A percentile compares a stretch with the other conserved stretches of the same genome.
phyloP scores from a whole-genome alignment of 2,888 invertebrate genomes.

The Drosophila helvetica region DNA sequence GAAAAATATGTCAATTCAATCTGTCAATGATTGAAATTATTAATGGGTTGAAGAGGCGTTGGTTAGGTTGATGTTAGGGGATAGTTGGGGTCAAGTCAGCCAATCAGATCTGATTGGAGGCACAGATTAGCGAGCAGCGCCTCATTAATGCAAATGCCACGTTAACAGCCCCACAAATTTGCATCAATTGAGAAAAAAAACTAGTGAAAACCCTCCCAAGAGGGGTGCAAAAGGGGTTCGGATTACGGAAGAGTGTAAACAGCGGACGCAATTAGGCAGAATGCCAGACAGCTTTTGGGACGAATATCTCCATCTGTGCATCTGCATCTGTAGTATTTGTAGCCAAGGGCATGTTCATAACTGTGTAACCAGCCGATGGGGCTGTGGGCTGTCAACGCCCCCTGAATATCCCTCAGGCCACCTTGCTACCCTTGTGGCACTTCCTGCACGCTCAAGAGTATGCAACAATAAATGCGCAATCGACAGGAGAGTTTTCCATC shows the following conservation, averaged over 20 bases:
- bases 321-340: background rate
- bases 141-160: conserved; percentile 34
- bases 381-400: conserved; percentile 8
- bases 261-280: conserved; percentile 66
- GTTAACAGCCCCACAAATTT: conserved; percentile 45
- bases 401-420: background rate
- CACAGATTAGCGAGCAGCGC: conserved; percentile 43
- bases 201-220: conserved; percentile 56
- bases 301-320: background rate
- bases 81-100: background rate
- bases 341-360: conserved; percentile 60
- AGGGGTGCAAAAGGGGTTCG: conserved; percentile 18
- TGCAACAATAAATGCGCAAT: background rate
- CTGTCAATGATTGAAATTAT: conserved; percentile 40
- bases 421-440: background rate
- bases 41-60: background rate
- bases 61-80: background rate
- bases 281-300: conserved; percentile 47
- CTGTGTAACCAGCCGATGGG: conserved; percentile 33
- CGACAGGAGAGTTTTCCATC: background rate
- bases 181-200: conserved; percentile 58
- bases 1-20: conserved; percentile 53
- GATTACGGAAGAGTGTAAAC: conserved; percentile 11
- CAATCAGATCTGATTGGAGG: conserved; percentile 59
- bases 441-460: background rate